Evolutionary conservation across 2,888 invertebrate species (phyloP).

Genomic region (Acrocyrtus sp.): DNA sequence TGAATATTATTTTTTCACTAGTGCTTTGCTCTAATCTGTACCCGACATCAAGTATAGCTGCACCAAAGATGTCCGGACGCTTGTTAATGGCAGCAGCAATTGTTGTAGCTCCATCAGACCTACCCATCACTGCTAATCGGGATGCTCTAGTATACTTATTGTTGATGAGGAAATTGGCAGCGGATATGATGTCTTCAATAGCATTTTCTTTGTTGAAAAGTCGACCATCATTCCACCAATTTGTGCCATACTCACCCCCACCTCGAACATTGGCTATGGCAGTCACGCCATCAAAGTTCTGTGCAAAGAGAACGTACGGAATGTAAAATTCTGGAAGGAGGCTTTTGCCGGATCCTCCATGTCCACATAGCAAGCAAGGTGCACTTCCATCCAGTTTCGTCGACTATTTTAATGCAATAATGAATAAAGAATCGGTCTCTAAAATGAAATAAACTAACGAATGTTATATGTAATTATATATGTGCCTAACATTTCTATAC

Average conservation of each 20-base stretch:
- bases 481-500: constrained; percentile 81
- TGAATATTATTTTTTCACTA: not conserved
- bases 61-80: constrained; percentile 92
- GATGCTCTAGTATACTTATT: constrained; percentile 81
- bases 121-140: constrained; percentile 74
- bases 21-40: constrained; percentile 67
- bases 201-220: constrained; percentile 94
- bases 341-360: constrained; percentile 96
- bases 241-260: constrained; percentile 73
- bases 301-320: constrained; percentile 69
- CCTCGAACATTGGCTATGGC: constrained; percentile 95
- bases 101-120: constrained; percentile 96
- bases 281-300: constrained; percentile 86
- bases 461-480: too few relatives aligned
- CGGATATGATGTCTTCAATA: constrained; percentile 94
- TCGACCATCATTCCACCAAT: constrained; percentile 88
- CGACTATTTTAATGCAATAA: constrained; percentile 62
- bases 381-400: constrained; percentile 72
- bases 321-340: constrained; percentile 89
- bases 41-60: constrained; percentile 94
- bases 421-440: too few relatives aligned
- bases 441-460: too few relatives aligned
- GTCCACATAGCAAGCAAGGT: constrained; percentile 91
- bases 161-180: constrained; percentile 86
- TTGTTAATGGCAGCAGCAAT: constrained; percentile 95